Percentiles rank a stretch among this genome's conserved stretches.
These are phyloP conservation scores for Amblyornis subalaris DNA, from an alignment of 2,113 vertebrate species.

Conservation along the genomic window DNA sequence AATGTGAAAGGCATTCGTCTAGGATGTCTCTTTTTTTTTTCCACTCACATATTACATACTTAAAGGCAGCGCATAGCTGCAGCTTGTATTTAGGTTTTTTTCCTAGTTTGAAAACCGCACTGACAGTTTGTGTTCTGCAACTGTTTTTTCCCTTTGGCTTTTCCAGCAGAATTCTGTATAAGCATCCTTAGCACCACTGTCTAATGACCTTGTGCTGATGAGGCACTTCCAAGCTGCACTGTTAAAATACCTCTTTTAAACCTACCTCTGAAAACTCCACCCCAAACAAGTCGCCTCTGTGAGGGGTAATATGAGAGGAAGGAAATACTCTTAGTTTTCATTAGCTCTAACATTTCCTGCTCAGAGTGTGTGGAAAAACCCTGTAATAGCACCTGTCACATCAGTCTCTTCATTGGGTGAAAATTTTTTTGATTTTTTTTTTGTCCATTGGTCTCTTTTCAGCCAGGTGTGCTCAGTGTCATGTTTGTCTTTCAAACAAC, in stretches of 20 bases:
- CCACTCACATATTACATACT: fast-evolving
- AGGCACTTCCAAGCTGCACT: background rate
- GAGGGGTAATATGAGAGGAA: background rate
- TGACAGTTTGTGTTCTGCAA: background rate
- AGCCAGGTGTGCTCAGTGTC: background rate
- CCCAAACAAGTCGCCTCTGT: fast-evolving
- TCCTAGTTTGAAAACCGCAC: background rate
- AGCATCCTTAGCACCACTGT: background rate
- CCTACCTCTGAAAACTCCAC: background rate
- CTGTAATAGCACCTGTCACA: background rate
- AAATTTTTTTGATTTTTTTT: background rate
- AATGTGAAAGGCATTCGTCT: fast-evolving
- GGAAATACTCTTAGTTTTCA: background rate
- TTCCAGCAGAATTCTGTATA: background rate
- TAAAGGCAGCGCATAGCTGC: background rate
- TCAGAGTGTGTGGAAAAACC: background rate
- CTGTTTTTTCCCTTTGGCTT: background rate
- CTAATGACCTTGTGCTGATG: background rate
- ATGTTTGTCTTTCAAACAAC: background rate
- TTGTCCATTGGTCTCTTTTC: background rate
- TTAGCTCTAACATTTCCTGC: background rate
- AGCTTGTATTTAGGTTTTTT: background rate
- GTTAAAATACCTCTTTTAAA: background rate
- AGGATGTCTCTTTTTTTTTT: background rate
- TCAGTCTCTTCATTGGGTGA: background rate